A percentile compares a stretch with the other conserved stretches of the same genome.
Evolutionary conservation across 1,140 invertebrate genomes (phyloP).

Genomic region (Cecropterus lyciades): DNA sequence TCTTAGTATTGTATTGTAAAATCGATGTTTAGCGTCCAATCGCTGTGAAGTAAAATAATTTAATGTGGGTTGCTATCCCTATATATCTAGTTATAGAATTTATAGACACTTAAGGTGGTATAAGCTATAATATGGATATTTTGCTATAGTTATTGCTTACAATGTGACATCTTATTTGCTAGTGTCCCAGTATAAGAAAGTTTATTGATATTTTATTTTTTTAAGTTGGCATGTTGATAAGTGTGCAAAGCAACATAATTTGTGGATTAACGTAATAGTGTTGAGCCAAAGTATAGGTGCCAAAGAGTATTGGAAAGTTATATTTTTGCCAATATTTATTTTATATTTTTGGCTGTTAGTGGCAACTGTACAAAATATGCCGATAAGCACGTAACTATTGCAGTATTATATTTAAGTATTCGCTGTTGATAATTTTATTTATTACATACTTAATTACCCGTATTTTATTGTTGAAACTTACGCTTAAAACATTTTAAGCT

Average conservation of each 20-base stretch:
- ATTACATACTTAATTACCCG: not conserved
- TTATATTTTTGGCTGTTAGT: slow-evolving; percentile 18
- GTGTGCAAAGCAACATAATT: slow-evolving; percentile 3
- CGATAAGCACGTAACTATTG: not conserved
- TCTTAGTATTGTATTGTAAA: not conserved
- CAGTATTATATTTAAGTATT: slow-evolving; percentile 30
- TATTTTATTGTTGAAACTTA: not conserved
- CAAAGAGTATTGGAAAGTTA: slow-evolving; percentile 52
- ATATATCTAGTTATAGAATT: not conserved
- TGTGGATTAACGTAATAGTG: slow-evolving; percentile 6
- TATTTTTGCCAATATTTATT: slow-evolving; percentile 30
- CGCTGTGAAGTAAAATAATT: not conserved
- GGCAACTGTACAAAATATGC: slow-evolving; percentile 1
- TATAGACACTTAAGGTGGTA: no score
- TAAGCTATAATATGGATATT: no score
- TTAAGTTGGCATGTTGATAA: not conserved
- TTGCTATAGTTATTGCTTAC: not conserved
- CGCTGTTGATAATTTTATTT: slow-evolving; percentile 6
- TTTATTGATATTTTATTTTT: not conserved
- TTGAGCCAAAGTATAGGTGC: slow-evolving; percentile 60
- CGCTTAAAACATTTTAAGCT: no score
- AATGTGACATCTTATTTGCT: not conserved
- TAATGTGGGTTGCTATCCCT: not conserved
- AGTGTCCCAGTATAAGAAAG: no score
- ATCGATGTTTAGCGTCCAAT: slow-evolving; percentile 1